Evolutionary conservation across 2,113 vertebrate species (phyloP).

Genomic region (Catharus bicknelli): DNA sequence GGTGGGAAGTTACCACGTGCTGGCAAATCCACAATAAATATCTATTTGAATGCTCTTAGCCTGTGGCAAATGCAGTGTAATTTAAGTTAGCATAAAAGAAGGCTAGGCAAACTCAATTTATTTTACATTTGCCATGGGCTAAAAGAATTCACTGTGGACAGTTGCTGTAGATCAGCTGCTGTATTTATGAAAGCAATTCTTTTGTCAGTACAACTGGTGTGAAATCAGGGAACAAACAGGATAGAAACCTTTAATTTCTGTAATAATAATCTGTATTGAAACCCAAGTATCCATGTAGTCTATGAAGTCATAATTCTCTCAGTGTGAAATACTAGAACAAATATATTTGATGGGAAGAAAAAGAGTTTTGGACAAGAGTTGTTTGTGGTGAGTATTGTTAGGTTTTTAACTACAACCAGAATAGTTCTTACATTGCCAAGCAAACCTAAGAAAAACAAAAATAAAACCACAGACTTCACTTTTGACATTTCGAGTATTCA

Average conservation of each 20-base stretch:
- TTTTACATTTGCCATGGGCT: constrained; percentile 41
- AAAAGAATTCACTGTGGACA: constrained; percentile 1
- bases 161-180: background rate
- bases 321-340: background rate
- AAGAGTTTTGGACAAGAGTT: background rate
- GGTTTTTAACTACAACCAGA: background rate
- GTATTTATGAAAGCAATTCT: background rate
- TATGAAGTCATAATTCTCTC: background rate
- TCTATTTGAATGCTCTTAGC: constrained; percentile 20
- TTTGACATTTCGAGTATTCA: background rate
- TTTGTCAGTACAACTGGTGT: background rate
- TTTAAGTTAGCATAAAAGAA: constrained; percentile 34
- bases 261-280: background rate
- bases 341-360: background rate
- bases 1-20: background rate
- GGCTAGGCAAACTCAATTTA: constrained; percentile 39
- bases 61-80: background rate
- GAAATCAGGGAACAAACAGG: background rate
- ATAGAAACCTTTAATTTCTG: background rate
- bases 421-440: background rate
- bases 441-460: background rate
- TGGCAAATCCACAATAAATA: constrained; percentile 1
- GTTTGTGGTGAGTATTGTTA: background rate
- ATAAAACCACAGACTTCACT: background rate
- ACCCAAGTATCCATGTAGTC: background rate